Conservation (phyloP, 2,113 vertebrate species). For the Lipotes vexillifer region DNA sequence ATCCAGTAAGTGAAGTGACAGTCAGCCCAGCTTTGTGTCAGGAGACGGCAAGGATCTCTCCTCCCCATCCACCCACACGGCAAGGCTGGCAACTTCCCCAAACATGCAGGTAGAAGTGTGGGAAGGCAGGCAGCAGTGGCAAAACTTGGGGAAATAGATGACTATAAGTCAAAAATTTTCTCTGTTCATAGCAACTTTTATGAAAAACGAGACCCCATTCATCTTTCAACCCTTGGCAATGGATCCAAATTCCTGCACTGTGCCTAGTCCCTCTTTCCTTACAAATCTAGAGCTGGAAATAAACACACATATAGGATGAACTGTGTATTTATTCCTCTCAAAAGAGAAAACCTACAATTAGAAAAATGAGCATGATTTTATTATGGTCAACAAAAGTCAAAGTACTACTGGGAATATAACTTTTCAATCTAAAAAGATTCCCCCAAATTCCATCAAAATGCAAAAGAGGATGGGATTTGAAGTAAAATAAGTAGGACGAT, state of each 20-base stretch:
- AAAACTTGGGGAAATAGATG: neutral
- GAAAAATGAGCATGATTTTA: neutral
- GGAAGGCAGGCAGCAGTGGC: neutral
- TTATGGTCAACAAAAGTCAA: slow-evolving; percentile 14
- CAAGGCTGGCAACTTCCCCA: neutral
- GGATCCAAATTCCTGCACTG: neutral
- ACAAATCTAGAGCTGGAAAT: neutral
- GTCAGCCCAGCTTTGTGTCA: too few species aligned
- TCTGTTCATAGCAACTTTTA: neutral
- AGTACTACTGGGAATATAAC: neutral
- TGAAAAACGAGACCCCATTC: neutral
- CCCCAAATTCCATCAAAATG: neutral
- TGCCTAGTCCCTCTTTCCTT: neutral
- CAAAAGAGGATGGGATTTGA: neutral
- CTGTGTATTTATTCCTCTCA: neutral
- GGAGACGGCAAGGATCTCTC: neutral
- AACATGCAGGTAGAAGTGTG: neutral
- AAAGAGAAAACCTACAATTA: neutral
- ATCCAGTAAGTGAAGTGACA: neutral
- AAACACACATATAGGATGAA: neutral
- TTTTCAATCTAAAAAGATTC: neutral
- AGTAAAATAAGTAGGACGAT: neutral
- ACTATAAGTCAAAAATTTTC: neutral
- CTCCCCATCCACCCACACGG: neutral
- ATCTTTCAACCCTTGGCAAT: neutral